Base-by-base conservation (phyloP, 2,888 invertebrate genomes). In the Clanis bilineata region DNA sequence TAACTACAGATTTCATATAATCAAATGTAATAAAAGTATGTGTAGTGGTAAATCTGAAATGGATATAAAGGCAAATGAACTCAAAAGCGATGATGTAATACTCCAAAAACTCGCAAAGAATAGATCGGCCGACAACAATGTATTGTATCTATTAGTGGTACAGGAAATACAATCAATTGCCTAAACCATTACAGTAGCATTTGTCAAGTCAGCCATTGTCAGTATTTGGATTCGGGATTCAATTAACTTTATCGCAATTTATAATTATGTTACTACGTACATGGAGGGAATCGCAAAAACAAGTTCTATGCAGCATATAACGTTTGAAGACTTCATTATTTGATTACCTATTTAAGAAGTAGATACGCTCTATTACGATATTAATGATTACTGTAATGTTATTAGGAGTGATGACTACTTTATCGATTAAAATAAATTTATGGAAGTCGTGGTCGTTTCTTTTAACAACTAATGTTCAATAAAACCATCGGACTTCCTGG, bases 131-230 rank as follows among this genome's bases (percentile, higher is more conserved):
- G 64, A 67, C 68, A 62, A 67, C 60, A 59, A 62, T 64, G 55
- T 58, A 64, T 68, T 72, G 66, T 64, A 57, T 63, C 69, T 70
- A 74, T 76, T 75, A 77, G 66, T 61, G 54, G 70, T 71, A 79
- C 83, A 80, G 83, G 83, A 83, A 82, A 77, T 67, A 76, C 72
- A 82, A 82, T 82, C 82, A 80, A 83, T 83, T 80, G 76, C 72
- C 60, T 64, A 67, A 68, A 68, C 64, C 65, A 61, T 64, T 63
- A 59, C 59, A 59, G 59, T 56, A 59, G 58, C 23, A 69, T 71
- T 70, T 65, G 66, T 70, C 77, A 78, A 78, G 77, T 74, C 70
- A 77, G 65, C 69, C 62, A 74, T 75, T 76, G 76, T 79, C 68
- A 67, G 63, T 62, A 65, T 72, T 70, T 71, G 73, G 71, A 71